phyloP scores from a whole-genome alignment of 2,113 vertebrate genomes.

The Dunckerocampus dactyliophorus region DNA sequence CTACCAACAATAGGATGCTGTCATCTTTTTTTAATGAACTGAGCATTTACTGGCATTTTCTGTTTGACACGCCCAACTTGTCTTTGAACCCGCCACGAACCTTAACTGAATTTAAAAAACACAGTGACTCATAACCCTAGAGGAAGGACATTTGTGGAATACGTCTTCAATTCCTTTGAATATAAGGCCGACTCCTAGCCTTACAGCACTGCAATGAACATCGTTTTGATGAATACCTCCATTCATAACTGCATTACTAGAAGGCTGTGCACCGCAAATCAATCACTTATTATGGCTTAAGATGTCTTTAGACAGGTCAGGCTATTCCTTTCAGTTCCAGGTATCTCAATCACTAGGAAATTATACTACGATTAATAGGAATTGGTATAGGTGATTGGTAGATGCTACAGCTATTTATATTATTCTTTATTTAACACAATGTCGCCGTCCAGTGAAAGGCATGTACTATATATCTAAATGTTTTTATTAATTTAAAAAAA shows the following conservation, averaged over 20 bases:
- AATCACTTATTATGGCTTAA: background rate
- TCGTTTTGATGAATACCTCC: slow-evolving; percentile 4
- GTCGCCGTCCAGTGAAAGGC: too few species aligned
- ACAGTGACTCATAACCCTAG: background rate
- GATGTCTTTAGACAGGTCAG: background rate
- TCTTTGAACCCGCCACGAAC: too few species aligned
- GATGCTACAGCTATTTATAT: too few species aligned
- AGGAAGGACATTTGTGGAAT: background rate
- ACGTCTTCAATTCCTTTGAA: background rate
- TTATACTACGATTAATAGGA: background rate
- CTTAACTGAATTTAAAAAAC: background rate
- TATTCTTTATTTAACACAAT: too few species aligned
- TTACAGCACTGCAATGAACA: background rate
- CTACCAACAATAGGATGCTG: too few species aligned
- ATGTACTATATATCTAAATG: too few species aligned
- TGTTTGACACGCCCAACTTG: too few species aligned
- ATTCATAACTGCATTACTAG: background rate
- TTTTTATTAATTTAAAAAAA: too few species aligned
- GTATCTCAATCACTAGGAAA: too few species aligned
- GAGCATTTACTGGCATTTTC: too few species aligned
- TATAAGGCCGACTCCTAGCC: background rate
- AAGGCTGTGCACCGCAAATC: background rate
- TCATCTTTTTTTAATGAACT: too few species aligned
- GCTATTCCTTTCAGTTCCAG: background rate
- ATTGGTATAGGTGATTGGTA: too few species aligned